phyloP scores from a whole-genome alignment of 1,140 invertebrate genomes.

The Andrena cerasifolii region DNA sequence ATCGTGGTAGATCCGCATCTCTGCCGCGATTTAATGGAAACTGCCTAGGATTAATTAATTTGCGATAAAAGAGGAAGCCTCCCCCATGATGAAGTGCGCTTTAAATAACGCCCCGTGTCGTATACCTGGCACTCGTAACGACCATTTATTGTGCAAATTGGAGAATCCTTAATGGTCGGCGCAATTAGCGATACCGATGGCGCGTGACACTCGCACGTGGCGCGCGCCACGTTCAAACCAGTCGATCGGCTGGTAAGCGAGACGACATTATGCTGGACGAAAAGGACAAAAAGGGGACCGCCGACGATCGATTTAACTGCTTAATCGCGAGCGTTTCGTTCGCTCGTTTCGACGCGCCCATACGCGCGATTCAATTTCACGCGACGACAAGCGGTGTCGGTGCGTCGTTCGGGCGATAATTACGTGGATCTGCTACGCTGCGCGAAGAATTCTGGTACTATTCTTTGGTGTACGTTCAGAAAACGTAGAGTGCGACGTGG shows the following conservation, averaged over 20 bases:
- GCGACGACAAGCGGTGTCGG: constrained; percentile 25
- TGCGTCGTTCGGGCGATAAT: constrained; percentile 10
- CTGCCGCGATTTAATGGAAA: constrained; percentile 33
- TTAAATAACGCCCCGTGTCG: constrained; percentile 54
- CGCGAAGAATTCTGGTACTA: too few relatives aligned
- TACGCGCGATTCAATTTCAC: constrained; percentile 1
- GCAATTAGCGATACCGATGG: constrained; percentile 67
- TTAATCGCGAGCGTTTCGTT: not conserved
- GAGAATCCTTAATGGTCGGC: constrained; percentile 66
- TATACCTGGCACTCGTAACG: constrained; percentile 55
- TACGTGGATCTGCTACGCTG: too few relatives aligned
- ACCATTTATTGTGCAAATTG: constrained; percentile 67
- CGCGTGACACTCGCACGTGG: constrained; percentile 55
- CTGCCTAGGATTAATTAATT: constrained; percentile 51
- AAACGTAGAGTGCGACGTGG: too few relatives aligned
- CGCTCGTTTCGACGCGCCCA: not conserved
- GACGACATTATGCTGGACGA: not conserved
- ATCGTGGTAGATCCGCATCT: not conserved
- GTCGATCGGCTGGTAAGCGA: not conserved
- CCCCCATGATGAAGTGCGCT: constrained; percentile 53
- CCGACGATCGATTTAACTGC: constrained; percentile 61
- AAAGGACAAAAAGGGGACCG: constrained; percentile 13
- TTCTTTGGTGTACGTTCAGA: too few relatives aligned
- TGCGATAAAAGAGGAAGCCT: constrained; percentile 47
- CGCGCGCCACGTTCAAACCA: not conserved